Base-by-base conservation (phyloP, 2,797 vertebrate genomes). In the Typhlichthys eigenmanni region DNA sequence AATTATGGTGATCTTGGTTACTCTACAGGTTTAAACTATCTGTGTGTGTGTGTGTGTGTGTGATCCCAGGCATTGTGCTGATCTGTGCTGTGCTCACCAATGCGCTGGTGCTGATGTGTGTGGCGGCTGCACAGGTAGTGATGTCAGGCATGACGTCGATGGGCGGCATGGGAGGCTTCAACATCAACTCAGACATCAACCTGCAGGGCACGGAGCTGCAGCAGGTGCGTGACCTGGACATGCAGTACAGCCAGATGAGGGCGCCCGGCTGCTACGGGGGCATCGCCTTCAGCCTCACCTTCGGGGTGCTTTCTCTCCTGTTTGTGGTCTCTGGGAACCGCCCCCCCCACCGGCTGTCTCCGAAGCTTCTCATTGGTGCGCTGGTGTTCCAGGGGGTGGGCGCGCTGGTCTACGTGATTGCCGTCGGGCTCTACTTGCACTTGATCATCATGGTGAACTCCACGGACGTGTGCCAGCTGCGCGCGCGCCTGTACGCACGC, bases 191-290 rank as follows among this genome's bases (percentile, higher is more conserved):
- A 29, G 89, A 93, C 49, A 89, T 89, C 51, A 93, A 94, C 58
- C 92, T 97, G 17, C 86, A 96, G 85, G 96, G 95, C 68, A 91
- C 89, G 0, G 94, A 96, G 85, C 88, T 96, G 60, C 89, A 69
- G 87, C 64, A 94, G 84, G 91, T 89, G 1, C 88, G 93, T 10
- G 88, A 96, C 0, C 88, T 95, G 62, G 96, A 97, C 86, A 92
- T 93, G 92, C 90, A 95, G 81, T 95, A 91, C 82, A 94, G 89
- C 64, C 95, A 96, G 87, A 89, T 96, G 93, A 92, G 95, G 84
- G 93, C 94, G 1, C 96, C 96, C 0, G 90, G 92, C 0, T 74
- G 95, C 19, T 97, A 97, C 0, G 93, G 93, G 0, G 94, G 94
- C 1, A 80, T 96, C 2, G 56, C 87, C 69, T 95, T 95, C 86